Evolutionary conservation across 1,140 invertebrate genomes (phyloP), one percentile per base, ranked within the genome.

Genomic region (Bombus sibiricus): DNA sequence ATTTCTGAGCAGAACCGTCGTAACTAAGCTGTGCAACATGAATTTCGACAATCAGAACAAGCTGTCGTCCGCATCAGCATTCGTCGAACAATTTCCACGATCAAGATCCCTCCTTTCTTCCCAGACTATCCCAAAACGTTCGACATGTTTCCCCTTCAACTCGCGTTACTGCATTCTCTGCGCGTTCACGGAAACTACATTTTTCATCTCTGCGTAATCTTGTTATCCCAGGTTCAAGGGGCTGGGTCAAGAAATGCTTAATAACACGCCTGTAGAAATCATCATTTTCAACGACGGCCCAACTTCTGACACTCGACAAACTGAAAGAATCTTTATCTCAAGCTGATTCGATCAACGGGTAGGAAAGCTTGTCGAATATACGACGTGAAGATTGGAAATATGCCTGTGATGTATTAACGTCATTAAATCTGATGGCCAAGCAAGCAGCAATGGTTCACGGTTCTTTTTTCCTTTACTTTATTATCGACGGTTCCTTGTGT

Each of bases 381-480:
- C 2, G 32, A 15, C 3, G 2, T 10, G 22, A 1, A 41, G 18
- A 41, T 86, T 82, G 64, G 59, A 71, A 13, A 39, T 69, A 62
- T 18, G 37, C 41, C 25, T 57, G 57, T 74, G 77, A 86, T 57
- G 78, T 78, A 76, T 81, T 86, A 64, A 41, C 81, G 77, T 72
- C 57, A 73, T 88, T 81, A 86, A 41, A 57, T 10, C 72, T 73
- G 81, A 87, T 71, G 69, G 57, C 72, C 25, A 62, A 13, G 47
- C 47, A 8, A 22, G 5, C 47, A 22, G 5, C 47, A 18, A 53
- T 53, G 47, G 0, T 53, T n/a, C 22, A 34, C 53, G 53, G 62
- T 39, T 22, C 10, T 43, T n/a, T 28, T n/a, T 22, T 3, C 6
- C 8, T 68, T 68, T 12, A 28, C 0, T 28, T 39, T 39, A 4